Conservation (phyloP, 2,797 vertebrate genomes). For the Spondyliosoma cantharus region DNA sequence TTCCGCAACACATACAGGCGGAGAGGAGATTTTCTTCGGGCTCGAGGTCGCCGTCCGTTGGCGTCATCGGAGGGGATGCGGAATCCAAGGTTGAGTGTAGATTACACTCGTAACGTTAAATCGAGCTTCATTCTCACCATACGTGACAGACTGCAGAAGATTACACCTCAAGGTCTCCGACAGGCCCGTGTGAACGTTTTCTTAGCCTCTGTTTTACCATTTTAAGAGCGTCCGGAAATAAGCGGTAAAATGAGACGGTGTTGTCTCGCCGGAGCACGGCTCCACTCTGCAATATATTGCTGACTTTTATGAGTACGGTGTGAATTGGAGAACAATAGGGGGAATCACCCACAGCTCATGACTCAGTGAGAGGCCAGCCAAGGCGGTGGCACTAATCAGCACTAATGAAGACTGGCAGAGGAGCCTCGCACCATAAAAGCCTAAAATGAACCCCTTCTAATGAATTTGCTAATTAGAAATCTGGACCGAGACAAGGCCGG, state of each 20-base stretch:
- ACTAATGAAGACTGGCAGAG: slow-evolving; percentile 88
- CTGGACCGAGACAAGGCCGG: slow-evolving; percentile 80
- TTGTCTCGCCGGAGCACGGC: slow-evolving; percentile 1
- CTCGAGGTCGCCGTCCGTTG: slow-evolving; percentile 37
- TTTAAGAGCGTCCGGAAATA: slow-evolving; percentile 1
- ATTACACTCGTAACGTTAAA: slow-evolving; percentile 35
- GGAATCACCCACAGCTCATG: slow-evolving; percentile 39
- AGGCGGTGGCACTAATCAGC: slow-evolving; percentile 85
- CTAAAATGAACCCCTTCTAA: slow-evolving; percentile 84
- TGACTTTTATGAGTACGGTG: slow-evolving; percentile 31
- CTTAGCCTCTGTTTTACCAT: not conserved
- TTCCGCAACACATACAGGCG: slow-evolving; percentile 53
- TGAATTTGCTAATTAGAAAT: slow-evolving; percentile 89
- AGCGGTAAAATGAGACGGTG: not conserved
- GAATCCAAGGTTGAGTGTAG: slow-evolving; percentile 32
- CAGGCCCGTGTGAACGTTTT: slow-evolving; percentile 1
- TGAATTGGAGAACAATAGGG: slow-evolving; percentile 41
- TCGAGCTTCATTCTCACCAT: slow-evolving; percentile 32
- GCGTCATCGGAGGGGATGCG: slow-evolving; percentile 14
- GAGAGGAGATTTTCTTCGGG: slow-evolving; percentile 35
- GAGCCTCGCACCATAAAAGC: slow-evolving; percentile 81
- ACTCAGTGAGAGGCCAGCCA: slow-evolving; percentile 46
- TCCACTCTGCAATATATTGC: slow-evolving; percentile 9
- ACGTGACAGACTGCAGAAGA: slow-evolving; percentile 15
- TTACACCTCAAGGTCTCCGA: not conserved